Evolutionary conservation across 1,140 invertebrate genomes (phyloP).

Genomic region (Druon quercuslanigerum): DNA sequence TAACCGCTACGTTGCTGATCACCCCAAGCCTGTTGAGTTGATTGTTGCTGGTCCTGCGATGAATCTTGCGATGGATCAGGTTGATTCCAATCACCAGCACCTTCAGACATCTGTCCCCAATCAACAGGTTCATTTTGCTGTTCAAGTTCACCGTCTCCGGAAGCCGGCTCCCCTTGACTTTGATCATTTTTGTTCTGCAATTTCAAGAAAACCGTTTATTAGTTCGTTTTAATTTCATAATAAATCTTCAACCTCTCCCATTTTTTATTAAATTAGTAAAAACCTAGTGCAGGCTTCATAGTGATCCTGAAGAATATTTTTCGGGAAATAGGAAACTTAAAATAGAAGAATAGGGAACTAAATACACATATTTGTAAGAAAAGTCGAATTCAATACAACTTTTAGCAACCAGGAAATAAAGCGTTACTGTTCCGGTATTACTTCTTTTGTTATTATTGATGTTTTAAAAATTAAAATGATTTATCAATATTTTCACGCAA

Average conservation of each 20-base stretch:
- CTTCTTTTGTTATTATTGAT: too few species aligned
- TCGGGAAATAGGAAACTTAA: too few species aligned
- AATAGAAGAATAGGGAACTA: too few species aligned
- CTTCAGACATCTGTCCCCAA: slow-evolving; percentile 67
- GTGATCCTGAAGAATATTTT: too few species aligned
- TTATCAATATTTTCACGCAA: too few species aligned
- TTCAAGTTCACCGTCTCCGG: slow-evolving; percentile 54
- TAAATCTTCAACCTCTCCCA: neutral
- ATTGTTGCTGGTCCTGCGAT: slow-evolving; percentile 58
- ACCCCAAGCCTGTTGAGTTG: slow-evolving; percentile 64
- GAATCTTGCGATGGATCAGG: slow-evolving; percentile 62
- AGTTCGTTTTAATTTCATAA: neutral
- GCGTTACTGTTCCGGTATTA: too few species aligned
- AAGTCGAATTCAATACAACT: too few species aligned
- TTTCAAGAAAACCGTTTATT: neutral
- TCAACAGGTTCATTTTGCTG: slow-evolving; percentile 61
- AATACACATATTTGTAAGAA: too few species aligned
- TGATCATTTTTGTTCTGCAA: slow-evolving; percentile 60
- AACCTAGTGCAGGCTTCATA: too few species aligned
- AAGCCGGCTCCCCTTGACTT: slow-evolving; percentile 56
- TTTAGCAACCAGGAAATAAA: too few species aligned
- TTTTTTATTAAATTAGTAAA: too few species aligned
- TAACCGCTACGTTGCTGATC: slow-evolving; percentile 67
- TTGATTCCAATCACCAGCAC: slow-evolving; percentile 65
- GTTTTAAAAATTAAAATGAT: too few species aligned